Percentiles rank a stretch among this genome's conserved stretches.
These are phyloP conservation scores for Sebastolobus altivelis DNA, from an alignment of 2,797 vertebrate genomes.

Conservation along the genomic window DNA sequence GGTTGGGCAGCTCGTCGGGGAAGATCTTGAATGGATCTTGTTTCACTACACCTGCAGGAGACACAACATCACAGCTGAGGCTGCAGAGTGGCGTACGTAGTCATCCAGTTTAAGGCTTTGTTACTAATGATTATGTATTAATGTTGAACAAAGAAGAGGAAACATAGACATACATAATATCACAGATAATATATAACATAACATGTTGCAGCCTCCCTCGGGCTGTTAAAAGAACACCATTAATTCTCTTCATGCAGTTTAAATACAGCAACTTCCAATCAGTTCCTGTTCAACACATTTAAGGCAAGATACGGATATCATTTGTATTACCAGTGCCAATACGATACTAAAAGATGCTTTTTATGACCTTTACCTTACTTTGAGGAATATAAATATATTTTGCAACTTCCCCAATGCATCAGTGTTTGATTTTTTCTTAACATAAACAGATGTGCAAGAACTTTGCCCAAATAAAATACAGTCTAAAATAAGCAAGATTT, in stretches of 20 bases:
- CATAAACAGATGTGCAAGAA: background rate
- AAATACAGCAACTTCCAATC: background rate
- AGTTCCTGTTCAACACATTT: background rate
- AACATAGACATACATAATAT: background rate
- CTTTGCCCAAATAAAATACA: background rate
- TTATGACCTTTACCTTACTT: too few relatives aligned
- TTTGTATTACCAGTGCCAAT: background rate
- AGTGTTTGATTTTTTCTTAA: background rate
- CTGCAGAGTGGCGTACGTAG: background rate
- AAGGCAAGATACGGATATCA: background rate
- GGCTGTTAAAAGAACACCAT: background rate
- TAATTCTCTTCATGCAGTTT: background rate
- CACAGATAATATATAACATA: background rate
- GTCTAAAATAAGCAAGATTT: too few relatives aligned
- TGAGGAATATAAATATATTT: background rate
- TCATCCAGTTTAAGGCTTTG: background rate
- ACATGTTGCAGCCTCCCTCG: background rate
- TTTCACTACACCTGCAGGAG: slow-evolving; percentile 91
- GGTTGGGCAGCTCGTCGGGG: slow-evolving; percentile 94
- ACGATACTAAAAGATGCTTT: background rate
- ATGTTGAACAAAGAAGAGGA: background rate
- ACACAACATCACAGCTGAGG: background rate
- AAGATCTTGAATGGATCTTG: slow-evolving; percentile 92
- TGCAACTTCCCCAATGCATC: background rate
- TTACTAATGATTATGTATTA: background rate